Conservation (phyloP, 2,888 invertebrate genomes). For the Eristalinus sepulchralis region DNA sequence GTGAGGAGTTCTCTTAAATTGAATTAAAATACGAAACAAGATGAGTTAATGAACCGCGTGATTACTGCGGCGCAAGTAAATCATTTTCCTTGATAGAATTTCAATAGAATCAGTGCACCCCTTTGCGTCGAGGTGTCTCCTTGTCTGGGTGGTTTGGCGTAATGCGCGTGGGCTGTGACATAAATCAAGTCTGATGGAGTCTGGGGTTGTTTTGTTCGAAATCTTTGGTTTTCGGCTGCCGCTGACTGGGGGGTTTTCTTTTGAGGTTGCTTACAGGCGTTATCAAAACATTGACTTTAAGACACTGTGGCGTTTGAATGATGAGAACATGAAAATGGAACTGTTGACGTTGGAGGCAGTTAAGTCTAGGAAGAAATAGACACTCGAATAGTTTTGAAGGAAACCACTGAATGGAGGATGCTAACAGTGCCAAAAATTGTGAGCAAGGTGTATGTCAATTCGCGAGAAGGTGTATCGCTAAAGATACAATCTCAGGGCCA, state of each 20-base stretch:
- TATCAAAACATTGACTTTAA: conserved; percentile 25
- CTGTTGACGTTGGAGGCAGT: too few species aligned
- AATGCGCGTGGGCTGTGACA: not conserved
- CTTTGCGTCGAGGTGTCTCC: not conserved
- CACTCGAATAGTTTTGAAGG: not conserved
- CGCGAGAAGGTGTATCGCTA: too few species aligned
- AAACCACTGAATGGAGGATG: too few species aligned
- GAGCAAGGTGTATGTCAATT: too few species aligned
- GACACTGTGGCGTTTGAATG: not conserved
- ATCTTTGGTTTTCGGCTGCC: not conserved
- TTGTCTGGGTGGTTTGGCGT: not conserved
- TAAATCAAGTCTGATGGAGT: not conserved
- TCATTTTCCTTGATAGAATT: conserved; percentile 20
- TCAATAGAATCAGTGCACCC: conserved; percentile 21
- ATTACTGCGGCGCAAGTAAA: conserved; percentile 27
- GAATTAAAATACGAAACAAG: conserved; percentile 30
- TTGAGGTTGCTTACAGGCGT: not conserved
- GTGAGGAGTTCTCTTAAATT: conserved; percentile 44
- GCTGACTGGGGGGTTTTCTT: not conserved
- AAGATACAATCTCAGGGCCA: too few species aligned
- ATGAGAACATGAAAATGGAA: too few species aligned
- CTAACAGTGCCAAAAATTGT: too few species aligned
- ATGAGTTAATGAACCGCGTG: conserved; percentile 52
- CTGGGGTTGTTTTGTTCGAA: not conserved
- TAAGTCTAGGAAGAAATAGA: too few species aligned